Percentiles rank a stretch among this genome's conserved stretches.
These are phyloP conservation scores for Sylvia atricapilla DNA, from an alignment of 2,113 vertebrate species.

Conservation along the genomic window DNA sequence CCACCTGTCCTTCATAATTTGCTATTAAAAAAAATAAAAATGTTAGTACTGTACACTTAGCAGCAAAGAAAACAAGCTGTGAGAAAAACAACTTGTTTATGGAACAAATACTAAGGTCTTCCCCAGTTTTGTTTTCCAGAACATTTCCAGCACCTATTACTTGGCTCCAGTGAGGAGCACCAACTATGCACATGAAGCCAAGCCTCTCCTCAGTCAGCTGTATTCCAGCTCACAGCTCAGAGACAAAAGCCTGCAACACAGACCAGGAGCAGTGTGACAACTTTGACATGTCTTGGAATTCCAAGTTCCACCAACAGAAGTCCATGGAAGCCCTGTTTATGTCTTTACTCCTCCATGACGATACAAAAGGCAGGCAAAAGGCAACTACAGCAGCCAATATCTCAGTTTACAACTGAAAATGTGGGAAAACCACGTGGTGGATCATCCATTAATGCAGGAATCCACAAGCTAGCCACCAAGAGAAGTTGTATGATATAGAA, in stretches of 20 bases:
- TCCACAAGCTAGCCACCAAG: neutral
- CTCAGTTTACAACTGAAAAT: neutral
- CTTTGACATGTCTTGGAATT: neutral
- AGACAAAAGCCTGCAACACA: neutral
- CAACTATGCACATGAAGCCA: neutral
- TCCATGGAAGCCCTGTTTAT: neutral
- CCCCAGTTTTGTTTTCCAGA: neutral
- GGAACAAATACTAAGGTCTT: neutral
- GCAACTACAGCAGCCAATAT: neutral
- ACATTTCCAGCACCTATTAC: neutral
- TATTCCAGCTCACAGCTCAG: neutral
- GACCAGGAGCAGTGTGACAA: neutral
- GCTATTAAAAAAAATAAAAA: constrained; percentile 70
- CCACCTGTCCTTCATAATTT: constrained; percentile 99
- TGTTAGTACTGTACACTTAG: neutral
- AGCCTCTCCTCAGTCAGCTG: neutral
- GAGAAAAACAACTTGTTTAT: neutral
- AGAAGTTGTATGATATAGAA: neutral
- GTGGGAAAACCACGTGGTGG: neutral
- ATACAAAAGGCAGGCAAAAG: neutral
- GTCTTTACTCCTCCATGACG: neutral
- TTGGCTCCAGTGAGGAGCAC: neutral
- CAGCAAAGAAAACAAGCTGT: neutral
- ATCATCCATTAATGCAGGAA: neutral
- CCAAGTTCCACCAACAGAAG: neutral